Base-by-base conservation (phyloP, 2,888 invertebrate species). In the Fragum fragum region DNA sequence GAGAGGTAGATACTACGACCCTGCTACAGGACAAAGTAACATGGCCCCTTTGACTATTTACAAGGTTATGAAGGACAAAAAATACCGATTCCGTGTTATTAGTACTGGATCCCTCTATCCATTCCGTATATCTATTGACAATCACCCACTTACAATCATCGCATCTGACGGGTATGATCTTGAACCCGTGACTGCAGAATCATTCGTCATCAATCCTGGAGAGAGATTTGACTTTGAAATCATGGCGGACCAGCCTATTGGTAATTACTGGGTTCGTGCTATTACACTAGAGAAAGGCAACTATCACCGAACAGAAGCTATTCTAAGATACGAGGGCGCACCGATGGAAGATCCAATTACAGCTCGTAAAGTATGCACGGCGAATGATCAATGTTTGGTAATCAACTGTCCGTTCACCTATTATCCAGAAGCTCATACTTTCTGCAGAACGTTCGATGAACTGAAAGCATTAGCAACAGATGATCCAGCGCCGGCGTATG, bases 141-240 rank as follows among this genome's bases (percentile, higher is more conserved):
- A 79, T 1, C 92, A 92, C 59, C 59, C 42, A 0, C 9, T 92
- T 5, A 87, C 80, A 0, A 78, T 92, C 14, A 78, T 92, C 11
- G 90, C 89, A 0, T 85, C 89, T 0, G 92, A 92, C 77, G 91
- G 92, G 11, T 84, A 80, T 59, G 90, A 90, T 18, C 55, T 92
- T 14, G 83, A 86, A 72, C 90, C 90, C 0, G 42, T 87, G 1
- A 57, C 21, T 1, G 88, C 86, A 0, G 87, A 91, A 14, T 86
- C 87, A 0, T 84, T 92, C 21, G 57, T 89, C 0, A 88, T 92
- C 9, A 85, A 85, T 57, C 87, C 90, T 0, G 92, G 91, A 0
- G 91, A 92, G 78, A 77, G 90, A 26, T 88, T 86, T 63, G 91
- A 92, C 73, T 90, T 93, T 59, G 84, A 89, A 32, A 63, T 93